Evolutionary conservation across 2,888 invertebrate species (phyloP), one percentile per base, ranked within the genome.

Genomic region (Parnassius glacialis): DNA sequence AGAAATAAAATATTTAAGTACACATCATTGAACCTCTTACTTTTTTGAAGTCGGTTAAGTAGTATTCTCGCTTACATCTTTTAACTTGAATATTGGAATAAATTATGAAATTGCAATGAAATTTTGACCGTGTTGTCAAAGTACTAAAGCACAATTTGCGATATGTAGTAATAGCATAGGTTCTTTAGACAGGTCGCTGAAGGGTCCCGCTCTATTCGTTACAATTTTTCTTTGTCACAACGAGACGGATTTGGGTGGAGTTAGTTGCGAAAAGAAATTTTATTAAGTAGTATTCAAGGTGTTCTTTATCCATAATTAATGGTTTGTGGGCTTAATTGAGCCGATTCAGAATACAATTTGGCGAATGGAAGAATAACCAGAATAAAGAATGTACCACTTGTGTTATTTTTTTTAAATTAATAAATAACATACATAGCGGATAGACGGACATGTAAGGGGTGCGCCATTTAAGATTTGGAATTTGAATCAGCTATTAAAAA

Each of bases 141-240:
- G 25, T 0, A 7, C 10, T 3, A 59, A 52, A 59, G 59, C 20
- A 59, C 43, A 59, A 47, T 63, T 56, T 56, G 12, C 45, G 3
- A 34, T 3, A n/a, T 20, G 34, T n/a, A 54, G 44, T 51, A 20
- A 52, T 5, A 16, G 12, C 45, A 20, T 62, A 50, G 57, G 59
- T 64, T 54, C 52, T 25, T 45, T 48, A 70, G 74, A 75, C 82
- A 85, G 86, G 86, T 85, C 81, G 79, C 74, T 74, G 69, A 69
- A 78, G 76, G 74, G 78, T 76, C 78, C 78, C 79, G 81, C 81
- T 85, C 83, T 75, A 86, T 87, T 87, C 85, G 86, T 84, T 84
- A 84, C 86, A 85, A 88, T 89, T 89, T 87, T 89, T 88, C 88
- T 87, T 84, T 87, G 89, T 88, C 88, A 84, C 83, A 83, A 81